These are phyloP conservation scores for Chaenocephalus aceratus DNA, from an alignment of 2,113 vertebrate genomes.

Conservation along the genomic window DNA sequence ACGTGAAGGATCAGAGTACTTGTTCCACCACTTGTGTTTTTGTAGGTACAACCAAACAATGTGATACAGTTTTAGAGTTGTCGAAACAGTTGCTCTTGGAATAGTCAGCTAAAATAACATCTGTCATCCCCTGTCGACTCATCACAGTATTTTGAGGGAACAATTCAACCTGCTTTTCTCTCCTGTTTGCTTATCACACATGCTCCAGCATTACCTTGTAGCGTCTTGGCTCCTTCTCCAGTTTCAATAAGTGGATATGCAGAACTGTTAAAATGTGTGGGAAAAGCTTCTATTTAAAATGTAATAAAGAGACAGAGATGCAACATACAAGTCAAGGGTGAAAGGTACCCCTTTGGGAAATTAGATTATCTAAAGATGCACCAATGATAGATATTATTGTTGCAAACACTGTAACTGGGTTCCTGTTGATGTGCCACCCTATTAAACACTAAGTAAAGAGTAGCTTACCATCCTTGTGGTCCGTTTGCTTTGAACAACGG, in stretches of 20 bases:
- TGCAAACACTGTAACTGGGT: too few relatives aligned
- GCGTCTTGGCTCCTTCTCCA: not conserved
- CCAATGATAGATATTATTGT: too few relatives aligned
- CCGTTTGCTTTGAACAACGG: too few relatives aligned
- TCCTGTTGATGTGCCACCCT: too few relatives aligned
- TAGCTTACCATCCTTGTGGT: too few relatives aligned
- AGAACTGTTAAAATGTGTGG: not conserved
- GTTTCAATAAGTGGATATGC: slow-evolving; percentile 1
- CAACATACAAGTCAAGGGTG: not conserved
- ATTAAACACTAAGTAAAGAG: too few relatives aligned
- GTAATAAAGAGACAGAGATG: not conserved
- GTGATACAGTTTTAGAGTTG: not conserved
- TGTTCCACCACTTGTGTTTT: not conserved
- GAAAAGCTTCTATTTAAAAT: slow-evolving; percentile 11
- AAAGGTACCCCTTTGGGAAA: not conserved
- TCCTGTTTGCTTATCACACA: slow-evolving; percentile 17
- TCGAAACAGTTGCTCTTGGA: not conserved
- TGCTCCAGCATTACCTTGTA: not conserved
- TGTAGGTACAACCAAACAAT: not conserved
- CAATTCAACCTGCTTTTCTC: not conserved
- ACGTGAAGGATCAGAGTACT: not conserved
- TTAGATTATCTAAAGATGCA: too few relatives aligned
- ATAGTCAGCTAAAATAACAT: not conserved
- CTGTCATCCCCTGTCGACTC: not conserved
- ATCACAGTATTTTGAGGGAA: not conserved